Conservation (phyloP, 2,888 invertebrate genomes). For the Dynastes tityus region DNA sequence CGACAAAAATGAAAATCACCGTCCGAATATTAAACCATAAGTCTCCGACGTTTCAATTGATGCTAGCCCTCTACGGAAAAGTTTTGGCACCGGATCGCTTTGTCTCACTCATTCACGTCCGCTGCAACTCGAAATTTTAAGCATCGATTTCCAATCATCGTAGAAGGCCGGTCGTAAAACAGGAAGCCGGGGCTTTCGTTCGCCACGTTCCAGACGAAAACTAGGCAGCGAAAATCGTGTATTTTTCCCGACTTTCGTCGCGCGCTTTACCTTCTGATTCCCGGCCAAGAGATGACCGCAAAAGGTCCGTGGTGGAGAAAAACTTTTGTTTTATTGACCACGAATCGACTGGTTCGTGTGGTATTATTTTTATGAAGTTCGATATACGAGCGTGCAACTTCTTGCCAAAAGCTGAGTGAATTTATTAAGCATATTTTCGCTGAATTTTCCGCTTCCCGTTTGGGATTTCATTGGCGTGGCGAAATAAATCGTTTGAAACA, state of each 20-base stretch:
- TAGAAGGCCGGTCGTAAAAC: slow-evolving; percentile 34
- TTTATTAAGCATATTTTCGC: slow-evolving; percentile 46
- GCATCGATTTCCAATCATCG: slow-evolving; percentile 43
- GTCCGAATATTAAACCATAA: slow-evolving; percentile 58
- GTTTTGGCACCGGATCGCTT: slow-evolving; percentile 54
- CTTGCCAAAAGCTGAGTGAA: slow-evolving; percentile 31
- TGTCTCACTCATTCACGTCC: slow-evolving; percentile 6
- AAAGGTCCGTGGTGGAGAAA: slow-evolving; percentile 26
- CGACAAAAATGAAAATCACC: slow-evolving; percentile 57
- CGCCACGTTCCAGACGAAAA: slow-evolving; percentile 19
- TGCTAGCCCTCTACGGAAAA: slow-evolving; percentile 57
- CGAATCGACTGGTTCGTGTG: slow-evolving; percentile 33
- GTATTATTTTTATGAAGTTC: slow-evolving; percentile 45
- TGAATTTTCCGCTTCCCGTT: slow-evolving; percentile 18
- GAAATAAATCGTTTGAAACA: slow-evolving; percentile 12
- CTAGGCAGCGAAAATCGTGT: slow-evolving; percentile 35
- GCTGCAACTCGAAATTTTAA: background rate
- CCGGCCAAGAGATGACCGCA: slow-evolving; percentile 28
- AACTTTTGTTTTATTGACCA: slow-evolving; percentile 48
- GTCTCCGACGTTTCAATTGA: slow-evolving; percentile 61
- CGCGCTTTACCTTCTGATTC: slow-evolving; percentile 8
- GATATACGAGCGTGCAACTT: slow-evolving; percentile 28
- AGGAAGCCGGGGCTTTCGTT: background rate
- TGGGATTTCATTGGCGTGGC: slow-evolving; percentile 10
- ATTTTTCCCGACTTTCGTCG: slow-evolving; percentile 28